Conservation (phyloP, 1,140 invertebrate species). For the Macrobrachium nipponense region DNA sequence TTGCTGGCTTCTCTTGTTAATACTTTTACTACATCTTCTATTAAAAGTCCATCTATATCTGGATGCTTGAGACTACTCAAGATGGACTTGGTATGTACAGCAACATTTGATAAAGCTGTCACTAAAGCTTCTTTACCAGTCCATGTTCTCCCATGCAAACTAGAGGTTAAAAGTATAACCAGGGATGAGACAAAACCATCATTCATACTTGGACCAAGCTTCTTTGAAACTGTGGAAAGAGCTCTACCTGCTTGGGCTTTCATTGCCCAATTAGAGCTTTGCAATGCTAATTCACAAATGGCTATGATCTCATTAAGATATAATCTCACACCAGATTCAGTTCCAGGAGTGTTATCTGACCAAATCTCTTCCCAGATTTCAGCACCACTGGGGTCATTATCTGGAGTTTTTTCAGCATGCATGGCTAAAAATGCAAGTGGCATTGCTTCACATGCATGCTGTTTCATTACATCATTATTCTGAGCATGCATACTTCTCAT, state of each 20-base stretch:
- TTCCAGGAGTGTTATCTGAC: conserved; percentile 87
- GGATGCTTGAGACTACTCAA: conserved; percentile 71
- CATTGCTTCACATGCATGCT: conserved; percentile 81
- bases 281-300: conserved; percentile 78
- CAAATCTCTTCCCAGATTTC: conserved; percentile 86
- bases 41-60: conserved; percentile 49
- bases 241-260: conserved; percentile 88
- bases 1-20: conserved; percentile 84
- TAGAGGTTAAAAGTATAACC: conserved; percentile 77
- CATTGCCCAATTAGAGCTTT: conserved; percentile 86
- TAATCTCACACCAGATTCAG: conserved; percentile 82
- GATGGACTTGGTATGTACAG: conserved; percentile 74
- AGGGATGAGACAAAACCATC: conserved; percentile 76
- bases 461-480: conserved; percentile 84
- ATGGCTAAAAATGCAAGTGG: conserved; percentile 90
- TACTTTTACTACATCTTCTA: conserved; percentile 74
- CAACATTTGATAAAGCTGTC: conserved; percentile 79
- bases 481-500: conserved; percentile 85
- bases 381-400: conserved; percentile 63
- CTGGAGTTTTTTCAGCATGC: conserved; percentile 81
- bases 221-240: conserved; percentile 82
- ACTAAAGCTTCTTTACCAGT: conserved; percentile 86
- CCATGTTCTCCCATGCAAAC: conserved; percentile 87
- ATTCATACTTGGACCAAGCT: conserved; percentile 78
- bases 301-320: conserved; percentile 81